Conservation (phyloP, 2,888 invertebrate species). For the Timandra comae region DNA sequence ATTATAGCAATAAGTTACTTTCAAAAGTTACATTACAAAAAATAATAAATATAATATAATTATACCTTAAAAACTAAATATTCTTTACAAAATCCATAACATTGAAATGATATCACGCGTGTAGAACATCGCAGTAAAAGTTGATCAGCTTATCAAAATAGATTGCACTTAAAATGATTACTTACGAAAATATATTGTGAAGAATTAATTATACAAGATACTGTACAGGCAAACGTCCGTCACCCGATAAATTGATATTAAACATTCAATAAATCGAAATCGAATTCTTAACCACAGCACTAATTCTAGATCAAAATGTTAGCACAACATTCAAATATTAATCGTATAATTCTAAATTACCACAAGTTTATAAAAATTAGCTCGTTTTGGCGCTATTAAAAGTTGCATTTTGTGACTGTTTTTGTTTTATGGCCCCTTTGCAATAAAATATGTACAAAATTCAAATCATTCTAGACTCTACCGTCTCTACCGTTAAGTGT, state of each 20-base stretch:
- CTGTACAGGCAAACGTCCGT: constrained; percentile 1
- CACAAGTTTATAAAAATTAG: constrained; percentile 10
- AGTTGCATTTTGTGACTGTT: constrained; percentile 14
- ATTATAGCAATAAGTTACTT: constrained; percentile 59
- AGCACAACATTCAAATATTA: constrained; percentile 26
- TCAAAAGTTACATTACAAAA: constrained; percentile 57
- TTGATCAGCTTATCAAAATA: constrained; percentile 68
- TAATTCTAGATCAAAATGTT: constrained; percentile 16
- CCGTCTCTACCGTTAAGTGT: no score
- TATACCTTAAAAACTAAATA: constrained; percentile 57
- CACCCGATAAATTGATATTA: constrained; percentile 4
- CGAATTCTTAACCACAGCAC: constrained; percentile 7
- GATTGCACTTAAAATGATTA: constrained; percentile 64
- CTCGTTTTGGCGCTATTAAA: constrained; percentile 17
- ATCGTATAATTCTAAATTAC: constrained; percentile 25
- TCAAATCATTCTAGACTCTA: constrained; percentile 22
- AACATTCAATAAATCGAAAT: constrained; percentile 10
- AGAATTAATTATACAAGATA: constrained; percentile 26
- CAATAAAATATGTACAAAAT: constrained; percentile 45
- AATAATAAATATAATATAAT: constrained; percentile 62
- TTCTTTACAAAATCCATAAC: constrained; percentile 70
- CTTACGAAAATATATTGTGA: constrained; percentile 57
- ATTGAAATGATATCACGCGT: constrained; percentile 62
- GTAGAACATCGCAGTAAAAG: constrained; percentile 43
- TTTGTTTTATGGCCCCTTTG: constrained; percentile 57